Percentiles rank a stretch among this genome's conserved stretches.
Conservation (phyloP, 2,888 invertebrate genomes). For the Leptinotarsa juncta region DNA sequence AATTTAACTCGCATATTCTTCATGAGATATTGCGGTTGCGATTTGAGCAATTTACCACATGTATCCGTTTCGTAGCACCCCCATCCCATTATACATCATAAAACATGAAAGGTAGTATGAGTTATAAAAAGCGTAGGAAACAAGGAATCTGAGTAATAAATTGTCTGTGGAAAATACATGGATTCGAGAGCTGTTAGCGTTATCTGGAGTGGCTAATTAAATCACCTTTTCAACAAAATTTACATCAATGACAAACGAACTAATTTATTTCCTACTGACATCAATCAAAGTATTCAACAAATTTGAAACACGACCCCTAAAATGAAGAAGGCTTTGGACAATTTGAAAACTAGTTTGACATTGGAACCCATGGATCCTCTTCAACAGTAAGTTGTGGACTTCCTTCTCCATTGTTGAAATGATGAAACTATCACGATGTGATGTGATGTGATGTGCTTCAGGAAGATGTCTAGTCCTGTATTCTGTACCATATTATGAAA, state of each 20-base stretch:
- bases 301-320: no score
- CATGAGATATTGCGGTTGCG: constrained; percentile 25
- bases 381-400: no score
- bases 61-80: constrained; percentile 24
- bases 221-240: neutral
- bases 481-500: no score
- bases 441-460: no score
- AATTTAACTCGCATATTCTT: constrained; percentile 7
- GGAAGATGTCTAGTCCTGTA: no score
- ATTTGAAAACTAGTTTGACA: no score
- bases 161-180: constrained; percentile 17
- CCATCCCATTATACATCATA: constrained; percentile 19
- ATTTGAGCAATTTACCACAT: constrained; percentile 27
- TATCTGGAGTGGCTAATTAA: constrained; percentile 4
- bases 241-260: neutral
- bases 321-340: no score
- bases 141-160: constrained; percentile 18
- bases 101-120: constrained; percentile 22
- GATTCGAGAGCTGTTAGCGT: neutral
- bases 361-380: no score
- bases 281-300: no score
- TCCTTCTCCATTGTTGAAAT: no score
- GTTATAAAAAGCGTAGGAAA: constrained; percentile 22
- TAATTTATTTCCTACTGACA: neutral
- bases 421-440: no score